A percentile compares a stretch with the other conserved stretches of the same genome.
Conservation (phyloP, 2,113 vertebrate genomes). For the Ascaphus truei region DNA sequence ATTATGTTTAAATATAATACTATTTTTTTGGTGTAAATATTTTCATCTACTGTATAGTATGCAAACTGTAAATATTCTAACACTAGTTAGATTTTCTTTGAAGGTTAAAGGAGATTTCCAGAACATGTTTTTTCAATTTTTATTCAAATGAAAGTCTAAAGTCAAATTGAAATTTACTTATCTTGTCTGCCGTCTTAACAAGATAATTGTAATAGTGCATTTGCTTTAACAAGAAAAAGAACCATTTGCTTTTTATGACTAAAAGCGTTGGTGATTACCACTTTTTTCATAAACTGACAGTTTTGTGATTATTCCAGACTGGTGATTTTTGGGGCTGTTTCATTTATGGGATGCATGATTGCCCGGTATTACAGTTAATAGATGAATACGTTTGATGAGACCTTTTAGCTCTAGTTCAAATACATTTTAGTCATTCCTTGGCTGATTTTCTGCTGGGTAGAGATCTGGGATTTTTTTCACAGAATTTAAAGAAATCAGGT, state of each 20-base stretch:
- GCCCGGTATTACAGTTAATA: background rate
- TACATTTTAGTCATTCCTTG: background rate
- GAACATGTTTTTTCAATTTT: conserved; percentile 16
- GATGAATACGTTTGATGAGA: background rate
- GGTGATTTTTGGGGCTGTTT: background rate
- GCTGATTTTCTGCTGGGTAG: background rate
- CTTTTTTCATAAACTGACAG: conserved; percentile 8
- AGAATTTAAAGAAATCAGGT: too few relatives aligned
- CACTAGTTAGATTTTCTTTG: conserved; percentile 20
- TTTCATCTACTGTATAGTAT: too few relatives aligned
- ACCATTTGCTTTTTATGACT: background rate
- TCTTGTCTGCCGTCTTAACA: conserved; percentile 28
- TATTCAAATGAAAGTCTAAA: conserved; percentile 26
- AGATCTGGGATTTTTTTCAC: background rate
- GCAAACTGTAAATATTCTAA: background rate
- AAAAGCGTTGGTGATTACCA: conserved; percentile 17
- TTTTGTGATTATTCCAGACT: background rate
- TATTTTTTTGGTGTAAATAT: too few relatives aligned
- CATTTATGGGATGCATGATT: background rate
- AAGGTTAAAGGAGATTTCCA: conserved; percentile 27
- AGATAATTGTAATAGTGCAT: conserved; percentile 23
- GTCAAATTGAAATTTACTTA: conserved; percentile 29
- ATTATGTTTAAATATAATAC: too few relatives aligned
- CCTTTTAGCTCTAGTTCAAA: background rate
- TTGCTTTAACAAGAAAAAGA: conserved; percentile 4